Evolutionary conservation across 2,113 vertebrate genomes (phyloP).

Genomic region (Eira barbara): DNA sequence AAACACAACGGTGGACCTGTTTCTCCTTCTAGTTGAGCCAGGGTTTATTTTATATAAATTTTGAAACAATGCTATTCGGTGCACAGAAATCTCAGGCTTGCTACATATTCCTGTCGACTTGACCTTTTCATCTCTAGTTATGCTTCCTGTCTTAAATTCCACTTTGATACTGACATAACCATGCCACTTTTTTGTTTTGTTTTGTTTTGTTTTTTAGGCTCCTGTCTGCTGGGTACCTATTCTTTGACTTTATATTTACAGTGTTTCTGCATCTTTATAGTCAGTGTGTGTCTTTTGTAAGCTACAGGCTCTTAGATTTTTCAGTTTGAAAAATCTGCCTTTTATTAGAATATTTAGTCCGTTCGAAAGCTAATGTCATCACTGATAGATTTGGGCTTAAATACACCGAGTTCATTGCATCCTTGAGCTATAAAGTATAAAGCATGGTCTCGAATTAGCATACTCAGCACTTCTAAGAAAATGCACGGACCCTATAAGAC

Average conservation of each 20-base stretch:
- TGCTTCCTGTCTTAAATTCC: neutral
- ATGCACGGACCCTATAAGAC: neutral
- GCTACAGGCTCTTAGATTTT: neutral
- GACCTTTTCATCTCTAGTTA: neutral
- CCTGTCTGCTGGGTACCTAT: neutral
- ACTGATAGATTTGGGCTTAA: neutral
- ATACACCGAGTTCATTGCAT: neutral
- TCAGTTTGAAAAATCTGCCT: neutral
- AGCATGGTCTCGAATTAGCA: neutral
- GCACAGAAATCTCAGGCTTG: neutral
- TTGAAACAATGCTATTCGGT: neutral
- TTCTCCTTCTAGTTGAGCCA: neutral
- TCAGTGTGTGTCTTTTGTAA: neutral
- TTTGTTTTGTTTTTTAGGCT: neutral
- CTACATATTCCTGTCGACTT: neutral
- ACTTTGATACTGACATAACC: neutral
- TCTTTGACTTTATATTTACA: neutral
- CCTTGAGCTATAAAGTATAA: neutral
- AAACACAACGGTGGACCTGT: neutral
- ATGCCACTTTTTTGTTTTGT: neutral
- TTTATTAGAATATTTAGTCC: neutral
- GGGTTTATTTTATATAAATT: slow-evolving; percentile 5
- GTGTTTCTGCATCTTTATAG: neutral
- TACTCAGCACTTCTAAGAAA: neutral
- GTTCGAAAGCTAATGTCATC: neutral